These are phyloP conservation scores for Galerucella pusilla DNA, from an alignment of 2,888 invertebrate genomes.

Conservation along the genomic window DNA sequence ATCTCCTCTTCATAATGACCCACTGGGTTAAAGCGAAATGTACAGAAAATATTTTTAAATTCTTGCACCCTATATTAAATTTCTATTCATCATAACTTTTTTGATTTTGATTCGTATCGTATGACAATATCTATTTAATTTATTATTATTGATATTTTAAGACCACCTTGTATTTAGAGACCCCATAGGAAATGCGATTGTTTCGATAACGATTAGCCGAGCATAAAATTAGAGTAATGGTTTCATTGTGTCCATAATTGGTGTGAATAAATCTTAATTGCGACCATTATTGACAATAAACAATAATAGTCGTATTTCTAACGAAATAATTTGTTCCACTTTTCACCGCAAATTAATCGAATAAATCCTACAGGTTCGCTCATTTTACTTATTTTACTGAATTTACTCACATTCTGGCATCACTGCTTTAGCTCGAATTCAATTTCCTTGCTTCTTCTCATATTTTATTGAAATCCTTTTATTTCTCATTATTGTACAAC, in stretches of 20 bases:
- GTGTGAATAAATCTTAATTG: slow-evolving; percentile 8
- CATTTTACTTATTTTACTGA: neutral
- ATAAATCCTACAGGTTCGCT: neutral
- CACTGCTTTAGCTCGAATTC: too few relatives aligned
- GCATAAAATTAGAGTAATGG: slow-evolving; percentile 1
- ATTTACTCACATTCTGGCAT: too few relatives aligned
- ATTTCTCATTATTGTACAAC: too few relatives aligned
- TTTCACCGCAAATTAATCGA: neutral
- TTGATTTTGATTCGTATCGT: too few relatives aligned
- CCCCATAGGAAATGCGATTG: neutral
- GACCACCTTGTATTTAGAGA: neutral
- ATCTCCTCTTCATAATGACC: too few relatives aligned
- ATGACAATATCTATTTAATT: too few relatives aligned
- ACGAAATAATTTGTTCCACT: neutral
- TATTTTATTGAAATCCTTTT: too few relatives aligned
- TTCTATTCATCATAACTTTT: too few relatives aligned
- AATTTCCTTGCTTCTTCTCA: too few relatives aligned
- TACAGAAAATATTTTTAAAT: too few relatives aligned
- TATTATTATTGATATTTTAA: neutral
- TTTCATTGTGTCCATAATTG: slow-evolving; percentile 6
- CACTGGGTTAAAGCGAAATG: too few relatives aligned
- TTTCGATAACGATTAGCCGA: slow-evolving; percentile 1
- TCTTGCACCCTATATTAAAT: too few relatives aligned
- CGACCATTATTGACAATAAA: neutral
- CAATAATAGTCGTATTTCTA: neutral